Conservation (phyloP, 2,797 vertebrate genomes). For the Natrix natrix region DNA sequence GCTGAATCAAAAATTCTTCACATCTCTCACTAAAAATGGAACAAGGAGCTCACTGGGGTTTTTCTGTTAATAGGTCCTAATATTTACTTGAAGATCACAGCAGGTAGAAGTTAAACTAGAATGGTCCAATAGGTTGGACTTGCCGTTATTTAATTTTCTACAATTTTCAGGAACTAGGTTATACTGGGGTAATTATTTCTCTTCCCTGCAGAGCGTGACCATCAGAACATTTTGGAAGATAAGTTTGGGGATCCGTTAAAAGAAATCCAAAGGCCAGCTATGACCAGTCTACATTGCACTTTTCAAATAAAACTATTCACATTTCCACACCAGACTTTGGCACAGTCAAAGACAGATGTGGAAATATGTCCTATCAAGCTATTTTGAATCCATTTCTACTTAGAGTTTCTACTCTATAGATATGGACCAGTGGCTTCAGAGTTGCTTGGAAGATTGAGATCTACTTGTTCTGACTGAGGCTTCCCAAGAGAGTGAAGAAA, state of each 20-base stretch:
- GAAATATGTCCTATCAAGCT: background rate
- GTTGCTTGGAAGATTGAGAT: background rate
- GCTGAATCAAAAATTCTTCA: background rate
- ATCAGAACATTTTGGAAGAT: background rate
- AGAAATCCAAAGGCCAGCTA: background rate
- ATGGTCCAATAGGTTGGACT: background rate
- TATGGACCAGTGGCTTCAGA: background rate
- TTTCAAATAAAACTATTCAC: background rate
- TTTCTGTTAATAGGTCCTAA: background rate
- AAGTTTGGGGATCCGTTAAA: background rate
- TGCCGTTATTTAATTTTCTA: background rate
- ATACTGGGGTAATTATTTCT: background rate
- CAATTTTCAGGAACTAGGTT: background rate
- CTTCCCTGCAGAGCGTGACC: background rate
- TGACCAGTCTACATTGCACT: background rate
- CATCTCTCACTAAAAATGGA: background rate
- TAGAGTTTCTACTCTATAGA: background rate
- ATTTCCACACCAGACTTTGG: background rate
- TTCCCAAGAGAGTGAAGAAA: too few species aligned
- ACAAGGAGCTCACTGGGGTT: background rate
- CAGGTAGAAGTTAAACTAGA: background rate
- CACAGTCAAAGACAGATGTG: background rate
- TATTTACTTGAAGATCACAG: background rate
- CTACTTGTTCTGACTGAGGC: background rate
- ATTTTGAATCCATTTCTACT: background rate